A percentile compares a stretch with the other conserved stretches of the same genome.
Evolutionary conservation across 2,888 invertebrate genomes (phyloP).

Genomic region (Chirona hameri): DNA sequence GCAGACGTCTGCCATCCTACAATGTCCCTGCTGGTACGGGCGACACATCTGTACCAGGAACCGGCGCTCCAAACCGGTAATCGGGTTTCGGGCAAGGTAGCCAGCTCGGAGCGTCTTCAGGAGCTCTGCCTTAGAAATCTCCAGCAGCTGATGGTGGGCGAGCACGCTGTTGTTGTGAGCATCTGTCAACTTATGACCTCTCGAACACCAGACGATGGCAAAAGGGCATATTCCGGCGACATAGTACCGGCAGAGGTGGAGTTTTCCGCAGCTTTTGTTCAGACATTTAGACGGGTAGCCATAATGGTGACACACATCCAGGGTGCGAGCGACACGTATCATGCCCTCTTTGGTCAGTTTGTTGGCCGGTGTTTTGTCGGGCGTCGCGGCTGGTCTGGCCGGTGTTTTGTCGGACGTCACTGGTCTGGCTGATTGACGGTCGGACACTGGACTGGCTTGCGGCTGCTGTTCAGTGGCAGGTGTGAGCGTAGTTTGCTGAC

Average conservation of each 20-base stretch:
- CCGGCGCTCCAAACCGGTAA: not conserved
- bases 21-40: not conserved
- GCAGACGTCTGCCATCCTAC: not conserved
- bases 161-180: not conserved
- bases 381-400: too few species aligned
- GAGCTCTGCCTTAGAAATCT: not conserved
- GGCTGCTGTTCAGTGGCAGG: too few species aligned
- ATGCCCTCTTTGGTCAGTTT: not conserved
- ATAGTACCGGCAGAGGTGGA: not conserved
- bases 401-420: too few species aligned
- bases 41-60: not conserved
- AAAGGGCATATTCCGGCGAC: not conserved
- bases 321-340: not conserved
- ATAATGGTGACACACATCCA: not conserved
- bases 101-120: not conserved
- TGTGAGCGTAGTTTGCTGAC: too few species aligned
- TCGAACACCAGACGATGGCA: not conserved
- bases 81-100: not conserved
- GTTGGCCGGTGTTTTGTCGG: not conserved
- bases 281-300: not conserved
- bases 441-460: too few species aligned
- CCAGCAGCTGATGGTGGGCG: not conserved
- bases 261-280: not conserved
- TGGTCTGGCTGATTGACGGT: too few species aligned
- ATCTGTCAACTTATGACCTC: too few species aligned